Percentiles rank a stretch among this genome's conserved stretches.
Conservation (phyloP, 1,140 invertebrate species). For the Chironomus striatipennis region DNA sequence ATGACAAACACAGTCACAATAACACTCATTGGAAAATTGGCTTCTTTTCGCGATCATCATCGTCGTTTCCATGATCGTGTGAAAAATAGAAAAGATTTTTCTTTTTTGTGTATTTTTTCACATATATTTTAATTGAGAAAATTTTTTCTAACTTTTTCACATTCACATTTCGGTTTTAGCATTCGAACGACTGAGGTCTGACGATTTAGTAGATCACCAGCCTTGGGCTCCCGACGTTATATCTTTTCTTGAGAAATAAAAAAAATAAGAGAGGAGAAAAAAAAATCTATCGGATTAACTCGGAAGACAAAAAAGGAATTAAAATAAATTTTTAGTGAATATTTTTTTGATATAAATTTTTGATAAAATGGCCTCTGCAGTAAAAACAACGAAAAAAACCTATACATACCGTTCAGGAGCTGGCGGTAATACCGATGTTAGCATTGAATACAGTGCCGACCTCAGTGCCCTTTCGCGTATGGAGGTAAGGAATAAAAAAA, state of each 20-base stretch:
- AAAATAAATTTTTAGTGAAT: constrained; percentile 19
- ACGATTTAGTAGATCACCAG: constrained; percentile 43
- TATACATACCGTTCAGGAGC: constrained; percentile 65
- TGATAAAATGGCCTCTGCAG: constrained; percentile 50
- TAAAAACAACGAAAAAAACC: constrained; percentile 80
- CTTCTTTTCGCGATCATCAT: constrained; percentile 14
- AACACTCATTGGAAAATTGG: constrained; percentile 17
- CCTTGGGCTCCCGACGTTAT: constrained; percentile 39
- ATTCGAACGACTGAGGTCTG: constrained; percentile 42
- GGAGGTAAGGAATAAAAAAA: constrained; percentile 57
- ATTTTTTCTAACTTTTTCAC: constrained; percentile 4
- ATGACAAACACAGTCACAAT: background rate
- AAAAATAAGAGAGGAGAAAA: background rate
- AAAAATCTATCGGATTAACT: background rate
- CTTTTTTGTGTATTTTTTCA: constrained; percentile 5
- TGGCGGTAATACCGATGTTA: constrained; percentile 75
- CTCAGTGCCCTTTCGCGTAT: constrained; percentile 83
- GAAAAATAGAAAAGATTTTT: background rate
- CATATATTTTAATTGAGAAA: constrained; percentile 16
- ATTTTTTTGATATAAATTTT: constrained; percentile 23
- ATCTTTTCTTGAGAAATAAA: constrained; percentile 4
- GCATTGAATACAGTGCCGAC: constrained; percentile 88
- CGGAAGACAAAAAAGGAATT: background rate
- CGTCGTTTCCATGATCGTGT: constrained; percentile 23
- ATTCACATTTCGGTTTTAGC: constrained; percentile 23